Evolutionary conservation across 2,113 vertebrate genomes (phyloP).

Genomic region (Alligator mississippiensis): DNA sequence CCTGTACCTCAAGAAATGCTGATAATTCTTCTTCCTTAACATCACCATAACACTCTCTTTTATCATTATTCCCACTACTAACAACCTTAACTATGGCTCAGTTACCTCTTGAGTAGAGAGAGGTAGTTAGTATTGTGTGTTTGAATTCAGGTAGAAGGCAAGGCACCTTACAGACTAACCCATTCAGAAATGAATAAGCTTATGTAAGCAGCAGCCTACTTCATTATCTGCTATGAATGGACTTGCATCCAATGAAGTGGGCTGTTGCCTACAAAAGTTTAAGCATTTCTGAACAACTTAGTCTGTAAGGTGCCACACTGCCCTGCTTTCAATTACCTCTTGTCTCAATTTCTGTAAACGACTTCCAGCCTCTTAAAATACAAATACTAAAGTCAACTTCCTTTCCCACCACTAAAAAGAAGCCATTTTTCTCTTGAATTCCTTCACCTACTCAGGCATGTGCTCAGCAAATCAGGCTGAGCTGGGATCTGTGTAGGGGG

Average conservation of each 20-base stretch:
- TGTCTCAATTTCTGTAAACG: neutral
- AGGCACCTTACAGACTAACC: too few species aligned
- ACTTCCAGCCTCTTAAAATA: neutral
- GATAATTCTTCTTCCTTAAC: neutral
- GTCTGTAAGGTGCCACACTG: too few species aligned
- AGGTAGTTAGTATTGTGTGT: too few species aligned
- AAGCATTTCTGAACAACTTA: too few species aligned
- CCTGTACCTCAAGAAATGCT: neutral
- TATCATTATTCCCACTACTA: neutral
- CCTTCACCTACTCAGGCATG: neutral
- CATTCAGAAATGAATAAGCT: too few species aligned
- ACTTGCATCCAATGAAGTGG: too few species aligned
- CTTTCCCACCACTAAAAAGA: neutral
- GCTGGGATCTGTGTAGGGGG: too few species aligned
- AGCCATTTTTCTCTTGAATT: neutral
- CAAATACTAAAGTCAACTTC: neutral
- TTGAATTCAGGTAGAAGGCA: too few species aligned
- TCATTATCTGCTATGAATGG: too few species aligned
- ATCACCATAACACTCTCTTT: neutral
- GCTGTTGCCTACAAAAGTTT: too few species aligned
- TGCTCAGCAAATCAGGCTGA: neutral
- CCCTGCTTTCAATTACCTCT: neutral
- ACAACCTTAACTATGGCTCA: neutral
- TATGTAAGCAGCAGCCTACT: too few species aligned
- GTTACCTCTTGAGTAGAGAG: neutral